phyloP scores from a whole-genome alignment of 2,888 invertebrate species.

The Dione juno region DNA sequence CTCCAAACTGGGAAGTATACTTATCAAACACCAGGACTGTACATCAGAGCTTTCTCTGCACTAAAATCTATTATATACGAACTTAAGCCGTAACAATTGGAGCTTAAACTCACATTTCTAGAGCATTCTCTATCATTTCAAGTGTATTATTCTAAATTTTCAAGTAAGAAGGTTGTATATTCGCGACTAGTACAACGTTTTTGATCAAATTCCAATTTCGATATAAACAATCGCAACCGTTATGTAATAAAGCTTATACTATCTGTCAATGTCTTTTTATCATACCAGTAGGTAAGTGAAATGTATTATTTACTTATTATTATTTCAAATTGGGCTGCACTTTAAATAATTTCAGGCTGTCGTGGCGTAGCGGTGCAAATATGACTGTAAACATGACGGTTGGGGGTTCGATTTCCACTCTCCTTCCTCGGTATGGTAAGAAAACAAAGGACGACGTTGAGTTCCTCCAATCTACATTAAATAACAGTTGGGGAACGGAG shows the following conservation, averaged over 20 bases:
- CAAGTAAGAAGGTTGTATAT: conserved; percentile 47
- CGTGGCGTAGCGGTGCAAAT: too few relatives aligned
- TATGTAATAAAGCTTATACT: conserved; percentile 51
- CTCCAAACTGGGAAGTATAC: conserved; percentile 69
- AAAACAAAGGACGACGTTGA: too few relatives aligned
- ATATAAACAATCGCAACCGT: conserved; percentile 51
- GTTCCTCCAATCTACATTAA: too few relatives aligned
- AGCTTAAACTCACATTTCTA: conserved; percentile 37
- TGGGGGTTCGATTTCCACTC: too few relatives aligned
- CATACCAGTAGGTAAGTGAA: neutral
- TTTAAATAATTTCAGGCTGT: too few relatives aligned
- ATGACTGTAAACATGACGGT: too few relatives aligned
- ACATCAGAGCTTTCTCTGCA: conserved; percentile 72
- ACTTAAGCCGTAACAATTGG: conserved; percentile 35
- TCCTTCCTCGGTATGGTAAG: too few relatives aligned
- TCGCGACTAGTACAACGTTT: conserved; percentile 52
- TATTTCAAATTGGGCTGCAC: too few relatives aligned
- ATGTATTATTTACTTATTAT: neutral
- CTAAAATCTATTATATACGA: conserved; percentile 34
- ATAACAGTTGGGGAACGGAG: too few relatives aligned
- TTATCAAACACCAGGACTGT: conserved; percentile 66
- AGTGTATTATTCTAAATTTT: conserved; percentile 33
- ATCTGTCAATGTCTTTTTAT: conserved; percentile 44
- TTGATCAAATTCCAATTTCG: conserved; percentile 55
- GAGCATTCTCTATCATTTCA: conserved; percentile 27